These are phyloP conservation scores for Pocillopora verrucosa DNA, from an alignment of 64 coral and sea anemone species.

Conservation along the genomic window DNA sequence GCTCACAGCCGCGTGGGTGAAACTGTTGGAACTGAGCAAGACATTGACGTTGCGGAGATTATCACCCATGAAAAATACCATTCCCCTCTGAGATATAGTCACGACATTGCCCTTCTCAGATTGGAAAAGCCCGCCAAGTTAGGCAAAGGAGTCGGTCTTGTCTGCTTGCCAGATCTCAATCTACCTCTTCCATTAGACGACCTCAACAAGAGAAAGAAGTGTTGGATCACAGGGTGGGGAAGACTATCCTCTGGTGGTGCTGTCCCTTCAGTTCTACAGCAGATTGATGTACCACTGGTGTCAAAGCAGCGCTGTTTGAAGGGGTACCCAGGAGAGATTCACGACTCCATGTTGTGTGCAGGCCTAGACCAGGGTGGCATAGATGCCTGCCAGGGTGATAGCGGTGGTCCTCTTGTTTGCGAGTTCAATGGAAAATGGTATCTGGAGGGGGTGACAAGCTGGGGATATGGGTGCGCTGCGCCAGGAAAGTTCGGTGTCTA, in stretches of 20 bases:
- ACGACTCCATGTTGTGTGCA: conserved; percentile 54
- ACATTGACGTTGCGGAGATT: background rate
- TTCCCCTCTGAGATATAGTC: background rate
- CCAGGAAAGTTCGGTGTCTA: background rate
- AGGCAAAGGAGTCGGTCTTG: background rate
- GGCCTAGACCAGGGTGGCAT: conserved; percentile 2
- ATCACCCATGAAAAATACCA: conserved; percentile 18
- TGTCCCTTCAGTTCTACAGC: background rate
- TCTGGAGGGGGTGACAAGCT: conserved; percentile 5
- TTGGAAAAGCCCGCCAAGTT: background rate
- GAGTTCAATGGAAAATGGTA: conserved; percentile 11
- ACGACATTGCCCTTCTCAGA: conserved; percentile 26
- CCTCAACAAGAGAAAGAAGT: background rate
- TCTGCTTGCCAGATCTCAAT: background rate
- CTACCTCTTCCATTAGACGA: background rate
- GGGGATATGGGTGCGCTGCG: background rate
- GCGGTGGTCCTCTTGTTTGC: conserved; percentile 9
- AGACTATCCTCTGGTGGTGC: conserved; percentile 7
- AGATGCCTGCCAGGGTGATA: conserved; percentile 26
- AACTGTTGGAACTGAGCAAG: conserved; percentile 42
- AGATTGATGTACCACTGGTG: conserved; percentile 33
- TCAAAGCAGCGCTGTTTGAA: background rate
- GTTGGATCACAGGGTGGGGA: conserved; percentile 42
- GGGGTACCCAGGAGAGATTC: background rate
- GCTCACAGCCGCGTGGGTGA: conserved; percentile 25